A percentile compares a stretch with the other conserved stretches of the same genome.
Conservation (phyloP, 2,797 vertebrate genomes). For the Sylvilagus floridanus region DNA sequence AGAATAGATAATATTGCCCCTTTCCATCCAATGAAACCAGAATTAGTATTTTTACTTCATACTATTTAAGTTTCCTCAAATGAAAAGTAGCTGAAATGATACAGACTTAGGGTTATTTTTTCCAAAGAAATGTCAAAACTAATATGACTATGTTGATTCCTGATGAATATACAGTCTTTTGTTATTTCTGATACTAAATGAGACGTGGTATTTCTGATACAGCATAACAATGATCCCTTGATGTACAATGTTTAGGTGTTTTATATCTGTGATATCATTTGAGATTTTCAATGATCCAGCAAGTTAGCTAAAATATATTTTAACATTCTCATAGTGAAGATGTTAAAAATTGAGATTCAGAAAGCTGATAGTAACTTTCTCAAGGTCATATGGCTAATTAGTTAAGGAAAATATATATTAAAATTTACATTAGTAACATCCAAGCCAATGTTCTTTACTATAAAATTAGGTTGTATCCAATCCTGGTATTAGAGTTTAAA, state of each 20-base stretch:
- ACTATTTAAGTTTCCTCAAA: neutral
- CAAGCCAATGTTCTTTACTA: neutral
- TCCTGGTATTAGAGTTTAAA: neutral
- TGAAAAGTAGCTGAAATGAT: slow-evolving; percentile 14
- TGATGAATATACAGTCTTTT: neutral
- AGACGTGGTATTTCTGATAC: neutral
- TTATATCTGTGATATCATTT: neutral
- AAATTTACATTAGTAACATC: neutral
- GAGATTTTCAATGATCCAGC: neutral
- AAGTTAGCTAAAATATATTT: neutral
- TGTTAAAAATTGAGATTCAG: neutral
- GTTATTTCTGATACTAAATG: neutral
- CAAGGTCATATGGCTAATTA: neutral
- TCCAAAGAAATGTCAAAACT: slow-evolving; percentile 1
- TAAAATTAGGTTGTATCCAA: neutral
- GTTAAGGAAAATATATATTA: neutral
- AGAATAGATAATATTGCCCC: neutral
- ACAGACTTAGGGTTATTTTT: neutral
- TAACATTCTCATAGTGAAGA: neutral
- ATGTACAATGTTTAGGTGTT: neutral
- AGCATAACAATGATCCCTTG: neutral
- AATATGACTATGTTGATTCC: neutral
- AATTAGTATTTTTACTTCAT: neutral
- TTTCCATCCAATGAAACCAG: neutral
- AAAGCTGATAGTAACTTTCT: neutral